phyloP scores from a whole-genome alignment of 2,797 vertebrate species.

The Falco naumanni region DNA sequence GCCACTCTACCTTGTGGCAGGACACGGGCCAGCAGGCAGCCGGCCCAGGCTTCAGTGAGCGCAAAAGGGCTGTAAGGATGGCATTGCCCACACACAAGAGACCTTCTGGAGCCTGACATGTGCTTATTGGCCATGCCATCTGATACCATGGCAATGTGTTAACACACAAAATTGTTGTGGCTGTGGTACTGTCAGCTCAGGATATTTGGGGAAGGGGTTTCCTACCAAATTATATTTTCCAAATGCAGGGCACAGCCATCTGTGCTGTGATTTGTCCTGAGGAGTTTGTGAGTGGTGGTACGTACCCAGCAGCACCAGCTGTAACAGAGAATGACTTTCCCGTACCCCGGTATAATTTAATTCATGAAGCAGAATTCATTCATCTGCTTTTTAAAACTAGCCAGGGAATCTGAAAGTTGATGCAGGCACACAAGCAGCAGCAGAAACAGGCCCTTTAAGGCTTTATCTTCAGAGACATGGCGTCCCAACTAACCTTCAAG shows the following conservation, averaged over 20 bases:
- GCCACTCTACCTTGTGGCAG: neutral
- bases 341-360: slow-evolving; percentile 54
- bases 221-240: neutral
- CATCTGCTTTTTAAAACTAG: slow-evolving; percentile 54
- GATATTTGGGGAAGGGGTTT: neutral
- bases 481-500: slow-evolving; percentile 33
- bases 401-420: slow-evolving; percentile 51
- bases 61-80: neutral
- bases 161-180: neutral
- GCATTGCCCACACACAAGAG: neutral
- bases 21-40: neutral
- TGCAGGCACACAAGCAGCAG: slow-evolving; percentile 17
- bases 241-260: neutral
- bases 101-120: neutral
- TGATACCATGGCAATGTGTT: neutral
- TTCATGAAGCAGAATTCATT: slow-evolving; percentile 59
- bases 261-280: neutral
- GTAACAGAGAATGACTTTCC: slow-evolving; percentile 18
- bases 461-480: slow-evolving; percentile 59
- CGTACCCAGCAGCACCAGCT: neutral
- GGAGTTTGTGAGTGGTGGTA: neutral
- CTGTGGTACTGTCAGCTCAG: neutral
- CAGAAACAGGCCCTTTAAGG: slow-evolving; percentile 35
- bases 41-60: neutral
- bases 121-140: neutral